Conservation (phyloP, 2,888 invertebrate species). For the Microctonus brassicae region DNA sequence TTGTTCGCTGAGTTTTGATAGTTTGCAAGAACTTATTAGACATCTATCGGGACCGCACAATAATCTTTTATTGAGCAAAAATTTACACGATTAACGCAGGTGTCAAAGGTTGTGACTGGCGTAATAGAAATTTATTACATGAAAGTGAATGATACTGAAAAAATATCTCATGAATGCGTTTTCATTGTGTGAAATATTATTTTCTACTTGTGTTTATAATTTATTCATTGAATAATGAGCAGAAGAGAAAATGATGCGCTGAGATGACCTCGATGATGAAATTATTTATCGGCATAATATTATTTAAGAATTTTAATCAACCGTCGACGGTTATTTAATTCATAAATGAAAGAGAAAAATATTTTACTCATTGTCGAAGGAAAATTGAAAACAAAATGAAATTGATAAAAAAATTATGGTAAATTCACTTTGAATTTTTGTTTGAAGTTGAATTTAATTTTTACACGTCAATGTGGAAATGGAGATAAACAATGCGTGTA, state of each 20-base stretch:
- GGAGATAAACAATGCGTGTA: background rate
- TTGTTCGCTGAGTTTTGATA: conserved; percentile 88
- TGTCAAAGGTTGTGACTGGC: conserved; percentile 56
- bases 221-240: background rate
- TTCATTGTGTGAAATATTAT: background rate
- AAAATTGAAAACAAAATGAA: background rate
- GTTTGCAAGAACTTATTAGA: conserved; percentile 86
- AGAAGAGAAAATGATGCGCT: background rate
- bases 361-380: background rate
- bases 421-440: background rate
- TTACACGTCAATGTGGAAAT: conserved; percentile 4
- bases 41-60: conserved; percentile 91
- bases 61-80: conserved; percentile 88
- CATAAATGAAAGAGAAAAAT: background rate
- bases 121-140: conserved; percentile 29
- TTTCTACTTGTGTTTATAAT: background rate
- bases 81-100: conserved; percentile 78
- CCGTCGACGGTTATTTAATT: background rate
- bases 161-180: background rate
- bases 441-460: background rate
- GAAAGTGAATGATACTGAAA: background rate
- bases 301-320: background rate
- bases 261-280: background rate
- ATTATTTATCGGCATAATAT: background rate
- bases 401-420: background rate